A percentile compares a stretch with the other conserved stretches of the same genome.
Evolutionary conservation across 2,888 invertebrate species (phyloP).

Genomic region (Dyspetes luteomarginatus): DNA sequence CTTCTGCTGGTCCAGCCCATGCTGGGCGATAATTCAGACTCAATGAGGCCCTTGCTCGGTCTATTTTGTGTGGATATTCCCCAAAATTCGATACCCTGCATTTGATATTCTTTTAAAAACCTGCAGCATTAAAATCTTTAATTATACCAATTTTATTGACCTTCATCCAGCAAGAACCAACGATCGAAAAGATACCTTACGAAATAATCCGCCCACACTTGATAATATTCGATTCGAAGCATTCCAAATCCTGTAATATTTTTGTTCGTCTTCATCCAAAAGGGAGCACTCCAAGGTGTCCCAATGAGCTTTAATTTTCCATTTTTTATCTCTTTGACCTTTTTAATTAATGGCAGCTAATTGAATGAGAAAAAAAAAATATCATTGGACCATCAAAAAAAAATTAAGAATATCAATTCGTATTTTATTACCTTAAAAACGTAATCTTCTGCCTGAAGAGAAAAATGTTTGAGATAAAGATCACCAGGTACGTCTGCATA

Average conservation of each 20-base stretch:
- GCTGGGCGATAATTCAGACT: constrained; percentile 37
- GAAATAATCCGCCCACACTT: constrained; percentile 92
- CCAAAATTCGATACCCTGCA: constrained; percentile 89
- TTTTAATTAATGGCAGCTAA: constrained; percentile 77
- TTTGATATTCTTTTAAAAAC: constrained; percentile 90
- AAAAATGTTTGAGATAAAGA: constrained; percentile 86
- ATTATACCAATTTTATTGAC: not conserved
- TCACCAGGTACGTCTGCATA: constrained; percentile 88
- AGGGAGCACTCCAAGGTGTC: constrained; percentile 86
- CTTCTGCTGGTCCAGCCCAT: constrained; percentile 52
- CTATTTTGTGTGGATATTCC: constrained; percentile 94
- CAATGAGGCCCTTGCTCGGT: constrained; percentile 88
- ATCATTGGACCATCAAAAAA: not conserved
- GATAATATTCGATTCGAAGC: constrained; percentile 85
- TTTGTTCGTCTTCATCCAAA: constrained; percentile 88
- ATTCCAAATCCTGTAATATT: constrained; percentile 85
- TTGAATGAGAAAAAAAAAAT: not conserved
- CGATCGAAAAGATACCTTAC: no score
- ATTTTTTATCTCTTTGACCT: constrained; percentile 72
- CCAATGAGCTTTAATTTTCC: constrained; percentile 70
- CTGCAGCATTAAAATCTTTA: constrained; percentile 15
- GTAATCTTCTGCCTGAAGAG: constrained; percentile 87
- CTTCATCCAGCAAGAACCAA: no score
- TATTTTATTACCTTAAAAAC: constrained; percentile 84
- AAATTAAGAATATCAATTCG: not conserved